These are phyloP conservation scores for Montipora efflorescens DNA, from an alignment of 64 coral and sea anemone species.

Conservation along the genomic window DNA sequence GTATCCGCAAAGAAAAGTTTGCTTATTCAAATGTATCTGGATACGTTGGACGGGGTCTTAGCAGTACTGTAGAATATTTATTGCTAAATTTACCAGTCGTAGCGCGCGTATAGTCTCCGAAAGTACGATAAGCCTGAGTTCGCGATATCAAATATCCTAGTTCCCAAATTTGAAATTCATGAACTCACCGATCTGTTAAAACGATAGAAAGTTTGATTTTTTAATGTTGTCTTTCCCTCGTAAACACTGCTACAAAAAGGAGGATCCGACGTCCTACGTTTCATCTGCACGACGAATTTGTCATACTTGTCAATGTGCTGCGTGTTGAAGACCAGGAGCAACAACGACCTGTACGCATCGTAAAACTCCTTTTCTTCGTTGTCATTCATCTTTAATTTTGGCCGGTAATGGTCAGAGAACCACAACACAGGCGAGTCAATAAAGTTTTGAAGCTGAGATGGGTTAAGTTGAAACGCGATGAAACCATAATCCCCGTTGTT, in stretches of 20 bases:
- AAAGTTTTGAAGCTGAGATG: conserved; percentile 32
- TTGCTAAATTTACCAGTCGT: too few relatives aligned
- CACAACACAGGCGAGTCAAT: neutral
- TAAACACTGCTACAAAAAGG: conserved; percentile 81
- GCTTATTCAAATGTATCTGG: too few relatives aligned
- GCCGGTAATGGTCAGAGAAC: conserved; percentile 31
- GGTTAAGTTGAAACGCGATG: conserved; percentile 75
- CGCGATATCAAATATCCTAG: too few relatives aligned
- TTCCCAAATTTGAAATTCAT: neutral
- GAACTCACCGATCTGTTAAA: conserved; percentile 44
- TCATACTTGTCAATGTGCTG: conserved; percentile 52
- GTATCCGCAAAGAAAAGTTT: too few relatives aligned
- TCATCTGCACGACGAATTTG: conserved; percentile 69
- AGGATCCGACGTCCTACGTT: conserved; percentile 69
- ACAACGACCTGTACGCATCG: conserved; percentile 37
- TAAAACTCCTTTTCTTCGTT: conserved; percentile 67
- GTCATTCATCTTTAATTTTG: neutral
- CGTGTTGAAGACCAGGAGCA: conserved; percentile 63
- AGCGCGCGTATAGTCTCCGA: too few relatives aligned
- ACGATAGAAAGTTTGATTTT: conserved; percentile 4
- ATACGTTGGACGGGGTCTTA: too few relatives aligned
- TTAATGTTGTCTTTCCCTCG: neutral
- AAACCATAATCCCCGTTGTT: conserved; percentile 85
- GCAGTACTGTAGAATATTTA: too few relatives aligned
- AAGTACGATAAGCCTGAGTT: too few relatives aligned